Evolutionary conservation across 2,797 vertebrate species (phyloP).

Genomic region (Mastacembelus armatus): DNA sequence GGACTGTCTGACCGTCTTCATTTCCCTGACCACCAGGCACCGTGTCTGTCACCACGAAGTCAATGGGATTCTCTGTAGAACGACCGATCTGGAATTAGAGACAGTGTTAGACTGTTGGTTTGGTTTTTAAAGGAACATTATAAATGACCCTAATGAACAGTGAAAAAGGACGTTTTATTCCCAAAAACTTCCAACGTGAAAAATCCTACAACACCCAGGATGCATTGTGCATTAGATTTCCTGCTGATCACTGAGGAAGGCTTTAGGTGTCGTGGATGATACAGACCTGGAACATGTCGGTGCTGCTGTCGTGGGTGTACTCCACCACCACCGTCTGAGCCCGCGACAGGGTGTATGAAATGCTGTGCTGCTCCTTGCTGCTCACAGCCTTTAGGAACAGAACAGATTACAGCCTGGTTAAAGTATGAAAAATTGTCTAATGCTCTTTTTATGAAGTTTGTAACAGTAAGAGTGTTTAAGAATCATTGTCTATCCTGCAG

Average conservation of each 20-base stretch:
- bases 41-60: slow-evolving; percentile 94
- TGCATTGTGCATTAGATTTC: too few species aligned
- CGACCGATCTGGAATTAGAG: slow-evolving; percentile 87
- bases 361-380: slow-evolving; percentile 96
- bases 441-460: too few species aligned
- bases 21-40: slow-evolving; percentile 87
- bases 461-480: too few species aligned
- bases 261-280: rapidly evolving
- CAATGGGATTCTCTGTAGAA: slow-evolving; percentile 94
- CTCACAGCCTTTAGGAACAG: slow-evolving; percentile 87
- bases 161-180: too few species aligned
- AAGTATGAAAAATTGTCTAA: too few species aligned
- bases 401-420: background rate
- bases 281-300: slow-evolving; percentile 96
- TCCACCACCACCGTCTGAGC: slow-evolving; percentile 96
- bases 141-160: too few species aligned
- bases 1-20: slow-evolving; percentile 85
- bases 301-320: slow-evolving; percentile 92
- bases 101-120: background rate
- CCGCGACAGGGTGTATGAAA: slow-evolving; percentile 93
- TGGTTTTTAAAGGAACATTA: background rate
- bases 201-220: too few species aligned
- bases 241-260: too few species aligned
- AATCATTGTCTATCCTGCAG: too few species aligned
- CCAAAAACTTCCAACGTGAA: too few species aligned